Conservation (phyloP, 2,888 invertebrate genomes). For the Sarcophaga subvicina region DNA sequence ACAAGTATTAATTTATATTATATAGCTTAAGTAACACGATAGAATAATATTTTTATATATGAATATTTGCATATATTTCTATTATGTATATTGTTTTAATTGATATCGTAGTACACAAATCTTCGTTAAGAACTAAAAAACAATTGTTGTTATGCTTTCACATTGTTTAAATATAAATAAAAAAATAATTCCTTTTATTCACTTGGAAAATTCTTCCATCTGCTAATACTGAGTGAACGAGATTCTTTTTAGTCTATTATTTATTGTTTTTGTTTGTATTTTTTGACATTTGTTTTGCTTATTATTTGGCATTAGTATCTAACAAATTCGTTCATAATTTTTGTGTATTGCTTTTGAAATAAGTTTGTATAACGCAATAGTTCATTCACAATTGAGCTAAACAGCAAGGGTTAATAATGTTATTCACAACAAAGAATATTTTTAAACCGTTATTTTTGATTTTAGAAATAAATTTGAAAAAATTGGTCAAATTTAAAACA, state of each 20-base stretch:
- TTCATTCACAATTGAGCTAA: constrained; percentile 25
- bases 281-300: constrained; percentile 60
- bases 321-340: background rate
- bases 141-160: background rate
- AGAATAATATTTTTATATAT: background rate
- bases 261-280: constrained; percentile 34
- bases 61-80: background rate
- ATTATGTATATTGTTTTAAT: background rate
- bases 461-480: constrained; percentile 80
- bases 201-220: background rate
- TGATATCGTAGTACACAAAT: background rate
- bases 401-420: constrained; percentile 4
- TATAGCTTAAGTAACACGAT: background rate
- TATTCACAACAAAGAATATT: constrained; percentile 45
- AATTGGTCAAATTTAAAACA: constrained; percentile 77
- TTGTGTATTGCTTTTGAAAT: constrained; percentile 24
- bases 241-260: constrained; percentile 3
- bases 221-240: background rate
- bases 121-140: background rate
- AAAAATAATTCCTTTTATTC: background rate
- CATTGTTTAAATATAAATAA: background rate
- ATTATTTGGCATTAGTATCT: constrained; percentile 43
- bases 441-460: constrained; percentile 40
- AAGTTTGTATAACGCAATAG: constrained; percentile 5
- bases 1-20: background rate